phyloP scores from a whole-genome alignment of 2,797 vertebrate species.

The Enteromius radiatus region DNA sequence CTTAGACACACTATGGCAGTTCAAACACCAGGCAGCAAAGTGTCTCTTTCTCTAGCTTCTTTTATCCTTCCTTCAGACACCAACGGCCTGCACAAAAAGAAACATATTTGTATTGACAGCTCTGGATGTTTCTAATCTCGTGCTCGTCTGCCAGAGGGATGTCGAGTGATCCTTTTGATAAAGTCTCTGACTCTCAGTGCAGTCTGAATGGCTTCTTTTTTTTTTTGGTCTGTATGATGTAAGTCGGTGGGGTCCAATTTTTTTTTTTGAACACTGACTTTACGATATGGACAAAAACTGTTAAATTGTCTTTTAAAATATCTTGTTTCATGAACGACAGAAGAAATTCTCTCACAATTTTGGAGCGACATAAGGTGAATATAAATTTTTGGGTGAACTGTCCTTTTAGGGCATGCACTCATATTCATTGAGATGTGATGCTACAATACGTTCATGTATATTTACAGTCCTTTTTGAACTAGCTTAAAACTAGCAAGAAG shows the following conservation, averaged over 20 bases:
- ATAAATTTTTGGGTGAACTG: background rate
- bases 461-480: background rate
- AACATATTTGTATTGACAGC: slow-evolving; percentile 19
- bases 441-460: background rate
- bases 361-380: background rate
- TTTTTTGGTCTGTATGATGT: background rate
- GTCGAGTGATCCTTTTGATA: background rate
- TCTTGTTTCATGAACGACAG: background rate
- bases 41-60: slow-evolving; percentile 13
- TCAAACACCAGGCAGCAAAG: slow-evolving; percentile 20
- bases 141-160: background rate
- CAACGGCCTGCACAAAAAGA: background rate
- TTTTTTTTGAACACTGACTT: background rate
- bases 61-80: slow-evolving; percentile 40
- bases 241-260: background rate
- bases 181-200: slow-evolving; percentile 10
- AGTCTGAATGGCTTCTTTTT: background rate
- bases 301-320: background rate
- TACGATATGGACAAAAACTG: too few relatives aligned
- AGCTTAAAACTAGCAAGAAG: background rate
- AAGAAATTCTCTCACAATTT: background rate
- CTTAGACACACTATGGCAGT: slow-evolving; percentile 21
- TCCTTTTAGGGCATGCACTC: background rate
- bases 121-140: slow-evolving; percentile 43
- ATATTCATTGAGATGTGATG: background rate